phyloP scores from a whole-genome alignment of 2,888 invertebrate genomes.

The Colletes collaris region DNA sequence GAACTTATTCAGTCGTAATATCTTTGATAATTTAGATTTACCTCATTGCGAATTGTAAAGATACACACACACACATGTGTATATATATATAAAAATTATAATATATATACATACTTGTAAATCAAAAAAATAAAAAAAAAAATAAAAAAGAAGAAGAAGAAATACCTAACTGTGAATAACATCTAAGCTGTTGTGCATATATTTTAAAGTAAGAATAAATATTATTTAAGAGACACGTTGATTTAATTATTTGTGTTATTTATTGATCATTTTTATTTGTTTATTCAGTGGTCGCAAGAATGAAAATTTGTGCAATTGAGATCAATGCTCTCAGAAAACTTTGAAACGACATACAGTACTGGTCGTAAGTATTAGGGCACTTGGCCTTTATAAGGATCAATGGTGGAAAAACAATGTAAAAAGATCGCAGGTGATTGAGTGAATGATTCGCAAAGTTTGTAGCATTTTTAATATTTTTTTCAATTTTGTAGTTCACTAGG shows the following conservation, averaged over 20 bases:
- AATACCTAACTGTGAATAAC: slow-evolving; percentile 66
- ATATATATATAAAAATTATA: slow-evolving; percentile 43
- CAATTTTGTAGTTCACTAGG: neutral
- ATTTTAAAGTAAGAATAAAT: slow-evolving; percentile 75
- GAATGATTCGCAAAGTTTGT: neutral
- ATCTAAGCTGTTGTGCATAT: slow-evolving; percentile 70
- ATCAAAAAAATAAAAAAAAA: slow-evolving; percentile 44
- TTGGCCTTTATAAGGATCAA: too few species aligned
- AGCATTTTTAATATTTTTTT: slow-evolving; percentile 14
- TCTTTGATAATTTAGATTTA: slow-evolving; percentile 67
- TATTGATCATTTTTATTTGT: too few species aligned
- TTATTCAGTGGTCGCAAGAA: too few species aligned
- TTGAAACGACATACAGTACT: too few species aligned
- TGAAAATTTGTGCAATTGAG: too few species aligned
- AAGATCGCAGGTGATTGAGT: neutral
- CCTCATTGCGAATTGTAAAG: slow-evolving; percentile 62
- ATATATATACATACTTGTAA: slow-evolving; percentile 50
- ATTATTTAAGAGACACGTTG: slow-evolving; percentile 65
- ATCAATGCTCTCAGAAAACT: too few species aligned
- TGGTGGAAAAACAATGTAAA: too few species aligned
- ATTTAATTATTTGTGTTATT: neutral
- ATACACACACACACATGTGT: slow-evolving; percentile 36
- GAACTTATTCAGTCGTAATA: slow-evolving; percentile 48
- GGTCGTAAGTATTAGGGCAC: too few species aligned
- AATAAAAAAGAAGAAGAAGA: neutral